Evolutionary conservation across 2,113 vertebrate genomes (phyloP).

Genomic region (Siniperca chuatsi): DNA sequence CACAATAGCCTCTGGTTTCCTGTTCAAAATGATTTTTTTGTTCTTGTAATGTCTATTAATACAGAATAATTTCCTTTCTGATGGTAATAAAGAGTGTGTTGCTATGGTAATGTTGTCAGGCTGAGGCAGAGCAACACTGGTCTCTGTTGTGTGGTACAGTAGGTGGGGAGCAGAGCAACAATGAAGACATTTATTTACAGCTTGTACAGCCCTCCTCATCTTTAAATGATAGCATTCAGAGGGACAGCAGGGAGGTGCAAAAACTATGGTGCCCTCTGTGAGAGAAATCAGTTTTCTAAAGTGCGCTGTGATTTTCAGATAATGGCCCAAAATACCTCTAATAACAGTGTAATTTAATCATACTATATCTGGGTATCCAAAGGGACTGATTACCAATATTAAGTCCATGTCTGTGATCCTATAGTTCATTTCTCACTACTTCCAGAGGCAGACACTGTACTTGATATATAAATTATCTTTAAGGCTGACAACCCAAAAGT

Average conservation of each 20-base stretch:
- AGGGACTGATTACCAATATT: neutral
- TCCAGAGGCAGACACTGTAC: too few relatives aligned
- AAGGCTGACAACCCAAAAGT: neutral
- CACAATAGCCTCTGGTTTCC: constrained; percentile 50
- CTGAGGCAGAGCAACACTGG: constrained; percentile 58
- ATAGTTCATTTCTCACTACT: neutral
- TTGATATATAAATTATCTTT: neutral
- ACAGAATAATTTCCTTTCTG: constrained; percentile 72
- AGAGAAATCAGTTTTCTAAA: neutral
- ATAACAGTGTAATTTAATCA: neutral
- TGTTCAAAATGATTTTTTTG: constrained; percentile 52
- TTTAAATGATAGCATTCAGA: constrained; percentile 52
- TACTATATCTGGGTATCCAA: neutral
- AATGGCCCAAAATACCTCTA: neutral
- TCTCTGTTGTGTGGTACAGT: constrained; percentile 28
- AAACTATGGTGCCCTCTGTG: neutral
- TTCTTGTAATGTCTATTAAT: constrained; percentile 69
- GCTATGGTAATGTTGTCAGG: constrained; percentile 68
- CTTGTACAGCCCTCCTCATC: constrained; percentile 36
- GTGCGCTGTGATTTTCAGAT: constrained; percentile 10
- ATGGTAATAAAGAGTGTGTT: constrained; percentile 73
- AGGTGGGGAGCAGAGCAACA: constrained; percentile 59
- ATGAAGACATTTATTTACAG: constrained; percentile 65
- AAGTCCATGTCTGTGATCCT: neutral
- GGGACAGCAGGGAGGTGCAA: constrained; percentile 1